These are phyloP conservation scores for Vidua macroura DNA, from an alignment of 2,113 vertebrate genomes.

Conservation along the genomic window DNA sequence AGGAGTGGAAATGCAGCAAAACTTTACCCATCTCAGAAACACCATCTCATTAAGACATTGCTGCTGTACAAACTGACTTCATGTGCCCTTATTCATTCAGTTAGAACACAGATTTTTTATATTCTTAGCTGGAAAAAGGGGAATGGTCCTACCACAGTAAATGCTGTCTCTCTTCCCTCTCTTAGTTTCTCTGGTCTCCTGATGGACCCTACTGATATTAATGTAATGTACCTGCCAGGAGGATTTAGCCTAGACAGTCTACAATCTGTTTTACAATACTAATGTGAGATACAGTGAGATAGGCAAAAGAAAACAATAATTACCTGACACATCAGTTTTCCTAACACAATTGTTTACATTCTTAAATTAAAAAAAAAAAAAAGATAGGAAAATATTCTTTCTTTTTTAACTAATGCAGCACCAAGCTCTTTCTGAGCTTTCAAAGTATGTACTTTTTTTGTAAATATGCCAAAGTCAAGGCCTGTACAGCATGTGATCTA, in stretches of 20 bases:
- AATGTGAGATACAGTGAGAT: neutral
- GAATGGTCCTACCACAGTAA: neutral
- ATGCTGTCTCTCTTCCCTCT: neutral
- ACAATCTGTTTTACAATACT: neutral
- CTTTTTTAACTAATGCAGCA: slow-evolving; percentile 71
- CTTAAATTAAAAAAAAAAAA: slow-evolving; percentile 12
- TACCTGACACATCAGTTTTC: slow-evolving; percentile 36
- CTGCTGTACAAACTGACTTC: neutral
- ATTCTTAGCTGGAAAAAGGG: neutral
- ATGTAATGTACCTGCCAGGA: neutral
- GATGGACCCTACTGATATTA: neutral
- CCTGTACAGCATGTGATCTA: slow-evolving; percentile 87
- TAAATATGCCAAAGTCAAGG: slow-evolving; percentile 85
- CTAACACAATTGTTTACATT: slow-evolving; percentile 52
- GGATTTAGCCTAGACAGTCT: neutral
- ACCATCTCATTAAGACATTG: neutral
- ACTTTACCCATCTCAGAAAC: neutral
- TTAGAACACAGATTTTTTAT: neutral
- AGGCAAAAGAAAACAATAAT: slow-evolving; percentile 1
- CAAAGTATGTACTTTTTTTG: slow-evolving; percentile 70
- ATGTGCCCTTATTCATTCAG: neutral
- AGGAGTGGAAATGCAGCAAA: slow-evolving; percentile 19
- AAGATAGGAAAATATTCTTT: slow-evolving; percentile 19
- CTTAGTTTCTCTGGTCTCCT: neutral
- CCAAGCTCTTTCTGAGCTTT: slow-evolving; percentile 72